Evolutionary conservation across 1,140 invertebrate genomes (phyloP), one percentile per base, ranked within the genome.

Genomic region (Zaprionus tsacasi): DNA sequence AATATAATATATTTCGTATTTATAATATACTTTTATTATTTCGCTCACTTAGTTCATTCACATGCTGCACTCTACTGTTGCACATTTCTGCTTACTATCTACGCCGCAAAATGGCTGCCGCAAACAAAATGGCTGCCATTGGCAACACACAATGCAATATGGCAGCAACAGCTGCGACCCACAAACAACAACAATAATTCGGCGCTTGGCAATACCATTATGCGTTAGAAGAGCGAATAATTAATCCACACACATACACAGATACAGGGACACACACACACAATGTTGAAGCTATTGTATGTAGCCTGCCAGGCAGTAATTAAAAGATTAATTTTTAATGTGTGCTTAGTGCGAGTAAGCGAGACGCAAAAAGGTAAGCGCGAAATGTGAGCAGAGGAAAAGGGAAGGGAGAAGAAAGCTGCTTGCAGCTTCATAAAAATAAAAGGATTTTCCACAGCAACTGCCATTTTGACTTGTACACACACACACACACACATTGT

Each of bases 261-360:
- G 10, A 40, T 58, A 35, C 7, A 17, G 10, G 10, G 6, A 38
- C 30, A 43, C 33, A 40, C 33, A 35, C 68, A 27, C 13, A 33
- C 8, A 33, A 12, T 33, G 35, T 65, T 70, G 55, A 38, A 13
- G 27, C 11, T 30, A 52, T 45, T 56, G 45, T 64, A 43, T 11
- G 43, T 15, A 67, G 71, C 59, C 65, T 66, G 56, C 38, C 52
- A 50, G 66, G 48, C 83, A 59, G 83, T 87, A 87, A 87, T 87
- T 87, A 87, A 87, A 87, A 80, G 77, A 88, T 87, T 87, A 87
- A 87, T 87, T 88, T 82, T 87, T 88, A 88, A 87, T 87, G 76
- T 57, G 67, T 70, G 76, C 82, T 86, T 79, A 87, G 82, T 76
- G 52, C 8, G 40, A 45, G 40, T 6, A 45, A 45, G n/a, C 40